Evolutionary conservation across 2,797 vertebrate genomes (phyloP), one percentile per base, ranked within the genome.

Genomic region (Parauchenoglanis ngamensis): DNA sequence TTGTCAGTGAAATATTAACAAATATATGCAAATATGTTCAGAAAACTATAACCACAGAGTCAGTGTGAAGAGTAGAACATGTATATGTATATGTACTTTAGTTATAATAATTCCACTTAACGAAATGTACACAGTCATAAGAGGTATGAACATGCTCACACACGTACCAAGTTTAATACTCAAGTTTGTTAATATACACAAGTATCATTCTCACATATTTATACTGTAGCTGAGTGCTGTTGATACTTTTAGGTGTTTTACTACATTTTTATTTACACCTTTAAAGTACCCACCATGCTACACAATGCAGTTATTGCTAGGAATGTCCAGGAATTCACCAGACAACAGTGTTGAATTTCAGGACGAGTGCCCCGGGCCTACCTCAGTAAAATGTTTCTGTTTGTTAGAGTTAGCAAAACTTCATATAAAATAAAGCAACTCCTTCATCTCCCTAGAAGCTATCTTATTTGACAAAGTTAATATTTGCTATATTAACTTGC

Each of bases 1-100:
- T 77, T 77, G 13, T 54, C n/a, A 31, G 75, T 77, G 15, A 77
- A 28, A 54, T 77, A 54, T 77, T 77, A 77, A 77, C 49, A 77
- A 77, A 77, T 77, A 3, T 28, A 77, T 77, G 75, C 75, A 77
- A 77, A 77, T 54, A 19, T 56, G 25, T 77, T 77, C 75, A 77
- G 75, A 0, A 35, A 68, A 31, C 28, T 35, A 7, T 6, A 68
- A 68, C 67, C 28, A 68, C 31, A 0, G 12, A 1, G 28, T 35
- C 28, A 68, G 67, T 6, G 28, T 68, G 67, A 28, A 65, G 67
- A 35, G 28, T 17, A 19, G 15, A 68, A n/a, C n/a, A 28, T 61
- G 23, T 61, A 23, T 23, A 61, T 7, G 21, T 6, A 59, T 59
- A 23, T 59, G 21, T 7, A 17, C 19, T 59, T 56, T 21, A 59